Evolutionary conservation across 1,140 invertebrate species (phyloP).

Genomic region (Drosophila guanche): DNA sequence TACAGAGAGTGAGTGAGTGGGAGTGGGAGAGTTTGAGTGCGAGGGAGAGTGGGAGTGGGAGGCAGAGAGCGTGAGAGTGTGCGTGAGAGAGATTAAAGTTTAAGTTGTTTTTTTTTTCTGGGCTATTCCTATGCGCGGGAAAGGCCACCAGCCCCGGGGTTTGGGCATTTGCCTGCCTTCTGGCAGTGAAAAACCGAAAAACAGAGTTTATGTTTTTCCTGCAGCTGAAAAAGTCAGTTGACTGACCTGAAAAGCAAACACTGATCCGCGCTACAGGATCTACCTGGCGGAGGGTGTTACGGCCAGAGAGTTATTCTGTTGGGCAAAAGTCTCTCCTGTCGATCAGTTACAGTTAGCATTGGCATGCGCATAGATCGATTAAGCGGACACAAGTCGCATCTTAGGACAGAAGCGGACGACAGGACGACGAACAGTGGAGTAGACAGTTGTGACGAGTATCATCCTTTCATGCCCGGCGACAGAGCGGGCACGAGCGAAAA

Average conservation of each 20-base stretch:
- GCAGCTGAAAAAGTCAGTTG: slow-evolving; percentile 38
- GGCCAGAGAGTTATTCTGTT: slow-evolving; percentile 47
- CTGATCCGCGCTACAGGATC: slow-evolving; percentile 11
- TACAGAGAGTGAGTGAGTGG: too few species aligned
- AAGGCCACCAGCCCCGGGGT: slow-evolving; percentile 29
- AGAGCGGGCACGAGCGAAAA: slow-evolving; percentile 16
- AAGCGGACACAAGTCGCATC: slow-evolving; percentile 1
- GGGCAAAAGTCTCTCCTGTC: slow-evolving; percentile 5
- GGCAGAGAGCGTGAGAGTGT: slow-evolving; percentile 45
- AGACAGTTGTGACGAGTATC: slow-evolving; percentile 1
- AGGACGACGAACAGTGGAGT: slow-evolving; percentile 9
- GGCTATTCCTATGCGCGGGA: slow-evolving; percentile 61
- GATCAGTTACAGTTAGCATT: slow-evolving; percentile 61
- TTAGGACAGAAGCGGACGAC: slow-evolving; percentile 2
- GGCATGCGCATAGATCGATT: slow-evolving; percentile 60
- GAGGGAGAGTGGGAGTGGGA: neutral
- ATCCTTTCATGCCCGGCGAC: slow-evolving; percentile 30
- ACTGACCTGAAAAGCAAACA: slow-evolving; percentile 18
- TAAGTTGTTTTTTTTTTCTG: slow-evolving; percentile 24
- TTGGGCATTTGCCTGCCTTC: slow-evolving; percentile 50
- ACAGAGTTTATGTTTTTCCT: slow-evolving; percentile 20
- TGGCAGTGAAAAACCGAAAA: slow-evolving; percentile 41
- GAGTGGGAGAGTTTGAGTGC: too few species aligned
- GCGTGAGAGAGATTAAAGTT: slow-evolving; percentile 22
- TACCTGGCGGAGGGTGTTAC: slow-evolving; percentile 1